Evolutionary conservation across 1,140 invertebrate genomes (phyloP).

Genomic region (Drosophila ananassae): DNA sequence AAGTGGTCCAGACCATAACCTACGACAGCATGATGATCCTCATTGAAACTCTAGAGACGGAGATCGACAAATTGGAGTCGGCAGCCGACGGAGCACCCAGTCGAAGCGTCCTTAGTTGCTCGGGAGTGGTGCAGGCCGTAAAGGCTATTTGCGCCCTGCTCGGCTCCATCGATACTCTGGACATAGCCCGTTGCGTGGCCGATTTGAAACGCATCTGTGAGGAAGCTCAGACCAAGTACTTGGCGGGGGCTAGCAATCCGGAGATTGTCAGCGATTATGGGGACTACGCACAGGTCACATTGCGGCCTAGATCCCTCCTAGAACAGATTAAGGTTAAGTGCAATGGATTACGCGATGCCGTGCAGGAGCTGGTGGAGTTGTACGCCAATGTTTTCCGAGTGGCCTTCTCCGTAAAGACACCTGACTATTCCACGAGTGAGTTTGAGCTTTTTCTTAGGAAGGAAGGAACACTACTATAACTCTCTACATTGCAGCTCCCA

Average conservation of each 20-base stretch:
- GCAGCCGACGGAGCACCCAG: slow-evolving; percentile 86
- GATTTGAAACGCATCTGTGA: slow-evolving; percentile 88
- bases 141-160: slow-evolving; percentile 96
- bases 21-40: slow-evolving; percentile 92
- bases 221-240: slow-evolving; percentile 69
- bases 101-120: slow-evolving; percentile 85
- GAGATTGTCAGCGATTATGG: slow-evolving; percentile 85
- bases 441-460: neutral
- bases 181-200: slow-evolving; percentile 90
- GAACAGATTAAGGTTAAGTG: slow-evolving; percentile 87
- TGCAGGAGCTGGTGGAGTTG: slow-evolving; percentile 91
- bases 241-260: slow-evolving; percentile 63
- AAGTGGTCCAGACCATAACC: slow-evolving; percentile 87
- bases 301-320: slow-evolving; percentile 85
- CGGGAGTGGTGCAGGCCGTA: slow-evolving; percentile 92
- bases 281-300: slow-evolving; percentile 87
- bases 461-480: neutral
- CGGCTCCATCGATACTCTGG: slow-evolving; percentile 93
- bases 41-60: slow-evolving; percentile 92
- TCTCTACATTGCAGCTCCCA: slow-evolving; percentile 85
- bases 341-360: slow-evolving; percentile 89
- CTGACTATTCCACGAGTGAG: slow-evolving; percentile 77
- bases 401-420: slow-evolving; percentile 87
- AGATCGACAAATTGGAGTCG: slow-evolving; percentile 90
- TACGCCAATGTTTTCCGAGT: slow-evolving; percentile 93